These are phyloP conservation scores for Sinosuthora webbiana DNA, from an alignment of 2,113 vertebrate genomes.

Conservation along the genomic window DNA sequence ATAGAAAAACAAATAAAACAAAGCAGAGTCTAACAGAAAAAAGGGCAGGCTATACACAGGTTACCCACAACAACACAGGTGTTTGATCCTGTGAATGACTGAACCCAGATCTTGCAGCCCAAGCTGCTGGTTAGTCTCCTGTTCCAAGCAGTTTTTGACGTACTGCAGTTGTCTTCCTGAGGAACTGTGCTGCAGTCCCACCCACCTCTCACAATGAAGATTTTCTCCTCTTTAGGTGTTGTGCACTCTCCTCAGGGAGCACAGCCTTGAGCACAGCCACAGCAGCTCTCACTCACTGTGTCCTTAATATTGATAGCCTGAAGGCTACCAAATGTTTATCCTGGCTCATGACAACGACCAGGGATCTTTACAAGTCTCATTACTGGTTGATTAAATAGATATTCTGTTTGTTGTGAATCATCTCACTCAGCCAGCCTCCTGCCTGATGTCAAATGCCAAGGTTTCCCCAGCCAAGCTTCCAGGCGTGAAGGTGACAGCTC, in stretches of 20 bases:
- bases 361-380: neutral
- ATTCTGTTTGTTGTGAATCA: neutral
- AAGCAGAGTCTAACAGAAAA: neutral
- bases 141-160: neutral
- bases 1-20: neutral
- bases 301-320: neutral
- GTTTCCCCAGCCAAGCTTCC: neutral
- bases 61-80: neutral
- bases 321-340: neutral
- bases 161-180: neutral
- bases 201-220: rapidly evolving
- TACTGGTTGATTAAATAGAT: neutral
- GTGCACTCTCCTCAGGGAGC: neutral
- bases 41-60: neutral
- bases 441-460: neutral
- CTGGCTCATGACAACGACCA: neutral
- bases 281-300: neutral
- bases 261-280: neutral
- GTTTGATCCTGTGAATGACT: neutral
- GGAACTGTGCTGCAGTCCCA: neutral
- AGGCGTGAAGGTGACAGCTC: neutral
- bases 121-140: neutral
- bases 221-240: neutral
- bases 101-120: neutral
- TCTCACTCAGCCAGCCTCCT: neutral